Conservation (phyloP, 2,888 invertebrate genomes). For the Callinectes sapidus region DNA sequence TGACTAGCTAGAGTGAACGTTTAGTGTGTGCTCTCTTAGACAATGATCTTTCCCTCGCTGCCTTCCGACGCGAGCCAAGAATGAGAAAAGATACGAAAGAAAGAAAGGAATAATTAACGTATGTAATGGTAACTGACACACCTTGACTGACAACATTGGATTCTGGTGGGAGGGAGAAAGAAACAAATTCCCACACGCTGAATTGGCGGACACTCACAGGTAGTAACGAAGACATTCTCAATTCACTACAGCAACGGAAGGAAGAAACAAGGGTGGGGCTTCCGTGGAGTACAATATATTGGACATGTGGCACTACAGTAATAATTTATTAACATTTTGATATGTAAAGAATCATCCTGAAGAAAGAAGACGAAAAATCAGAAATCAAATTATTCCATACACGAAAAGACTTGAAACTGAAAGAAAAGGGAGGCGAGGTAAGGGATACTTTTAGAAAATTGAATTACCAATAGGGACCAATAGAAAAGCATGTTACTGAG, state of each 20-base stretch:
- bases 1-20: conserved; percentile 70
- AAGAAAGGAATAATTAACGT: conserved; percentile 7
- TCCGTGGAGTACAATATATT: conserved; percentile 28
- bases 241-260: conserved; percentile 57
- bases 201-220: conserved; percentile 41
- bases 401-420: neutral
- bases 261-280: neutral
- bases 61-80: conserved; percentile 21
- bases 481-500: conserved; percentile 2
- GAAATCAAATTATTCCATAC: conserved; percentile 25
- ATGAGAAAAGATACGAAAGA: neutral
- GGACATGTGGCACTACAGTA: conserved; percentile 40
- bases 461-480: neutral
- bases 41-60: conserved; percentile 17
- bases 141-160: neutral
- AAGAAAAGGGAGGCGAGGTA: neutral
- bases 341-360: conserved; percentile 44
- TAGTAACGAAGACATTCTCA: conserved; percentile 25
- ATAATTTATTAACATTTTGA: conserved; percentile 15
- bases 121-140: conserved; percentile 33
- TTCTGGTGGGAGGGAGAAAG: neutral
- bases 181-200: conserved; percentile 13
- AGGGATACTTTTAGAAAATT: neutral
- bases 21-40: conserved; percentile 58
- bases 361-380: neutral